Evolutionary conservation across 2,888 invertebrate species (phyloP).

Genomic region (Neuroscelio doddi): DNA sequence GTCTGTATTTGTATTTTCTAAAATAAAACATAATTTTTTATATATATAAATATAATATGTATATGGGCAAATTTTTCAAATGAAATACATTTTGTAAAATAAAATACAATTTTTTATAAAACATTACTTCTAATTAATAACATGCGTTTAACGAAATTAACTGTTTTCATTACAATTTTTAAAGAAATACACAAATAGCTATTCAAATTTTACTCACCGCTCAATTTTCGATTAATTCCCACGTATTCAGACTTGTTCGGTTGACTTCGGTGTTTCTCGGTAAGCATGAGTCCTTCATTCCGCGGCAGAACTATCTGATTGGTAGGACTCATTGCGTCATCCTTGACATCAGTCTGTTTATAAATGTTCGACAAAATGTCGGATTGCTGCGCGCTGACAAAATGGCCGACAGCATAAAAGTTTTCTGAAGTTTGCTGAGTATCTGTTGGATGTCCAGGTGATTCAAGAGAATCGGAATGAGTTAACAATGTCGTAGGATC

Average conservation of each 20-base stretch:
- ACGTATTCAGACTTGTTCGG: conserved; percentile 3
- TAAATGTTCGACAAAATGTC: conserved; percentile 15
- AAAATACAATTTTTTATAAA: too few species aligned
- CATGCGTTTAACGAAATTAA: too few species aligned
- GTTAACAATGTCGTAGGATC: conserved; percentile 61
- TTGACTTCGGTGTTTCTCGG: conserved; percentile 47
- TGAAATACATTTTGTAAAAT: too few species aligned
- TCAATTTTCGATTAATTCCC: conserved; percentile 46
- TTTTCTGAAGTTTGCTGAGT: conserved; percentile 47
- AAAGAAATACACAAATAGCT: too few species aligned
- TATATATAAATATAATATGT: conserved; percentile 6
- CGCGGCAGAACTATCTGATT: conserved; percentile 73
- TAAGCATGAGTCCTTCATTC: conserved; percentile 62
- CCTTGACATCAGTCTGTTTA: conserved; percentile 18
- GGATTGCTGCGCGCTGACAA: conserved; percentile 56
- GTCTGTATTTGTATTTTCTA: conserved; percentile 54
- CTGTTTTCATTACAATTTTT: too few species aligned
- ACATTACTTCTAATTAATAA: too few species aligned
- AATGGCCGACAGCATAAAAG: conserved; percentile 64
- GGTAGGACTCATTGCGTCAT: conserved; percentile 25
- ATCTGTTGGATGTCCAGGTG: conserved; percentile 30
- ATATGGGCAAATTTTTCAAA: background rate
- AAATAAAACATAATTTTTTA: conserved; percentile 30
- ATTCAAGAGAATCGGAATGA: conserved; percentile 31
- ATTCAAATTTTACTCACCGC: conserved; percentile 47